phyloP scores from a whole-genome alignment of 2,888 invertebrate genomes.

The Drosophila peninsularis region DNA sequence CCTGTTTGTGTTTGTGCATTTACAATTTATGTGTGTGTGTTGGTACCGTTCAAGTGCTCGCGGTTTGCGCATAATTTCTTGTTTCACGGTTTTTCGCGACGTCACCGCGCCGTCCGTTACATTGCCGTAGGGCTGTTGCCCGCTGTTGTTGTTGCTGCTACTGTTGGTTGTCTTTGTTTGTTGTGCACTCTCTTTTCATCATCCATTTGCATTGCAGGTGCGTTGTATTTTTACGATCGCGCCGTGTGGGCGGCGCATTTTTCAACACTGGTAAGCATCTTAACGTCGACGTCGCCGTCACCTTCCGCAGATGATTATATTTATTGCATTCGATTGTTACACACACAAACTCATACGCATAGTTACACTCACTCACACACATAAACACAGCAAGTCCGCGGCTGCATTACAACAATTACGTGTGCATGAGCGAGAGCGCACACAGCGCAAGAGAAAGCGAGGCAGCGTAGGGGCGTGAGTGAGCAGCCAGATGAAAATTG shows the following conservation, averaged over 20 bases:
- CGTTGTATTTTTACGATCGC: conserved; percentile 54
- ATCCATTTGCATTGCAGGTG: conserved; percentile 60
- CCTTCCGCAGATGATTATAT: conserved; percentile 54
- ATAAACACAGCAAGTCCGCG: conserved; percentile 53
- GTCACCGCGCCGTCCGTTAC: conserved; percentile 54
- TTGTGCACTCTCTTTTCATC: conserved; percentile 6
- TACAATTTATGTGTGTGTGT: conserved; percentile 20
- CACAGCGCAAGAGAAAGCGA: conserved; percentile 17
- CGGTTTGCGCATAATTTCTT: conserved; percentile 49
- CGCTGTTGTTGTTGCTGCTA: conserved; percentile 27
- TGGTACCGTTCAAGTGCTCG: conserved; percentile 26
- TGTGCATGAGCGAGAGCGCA: conserved; percentile 20
- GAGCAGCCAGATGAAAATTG: conserved; percentile 66
- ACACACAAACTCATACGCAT: conserved; percentile 20
- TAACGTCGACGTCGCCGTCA: neutral
- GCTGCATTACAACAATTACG: conserved; percentile 58
- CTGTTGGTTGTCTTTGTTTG: conserved; percentile 43
- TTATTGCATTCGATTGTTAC: conserved; percentile 62
- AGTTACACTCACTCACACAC: neutral
- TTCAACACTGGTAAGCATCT: conserved; percentile 69
- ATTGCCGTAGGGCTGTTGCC: conserved; percentile 59
- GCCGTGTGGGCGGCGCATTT: conserved; percentile 45
- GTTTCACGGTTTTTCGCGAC: conserved; percentile 58
- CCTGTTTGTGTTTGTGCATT: conserved; percentile 39
- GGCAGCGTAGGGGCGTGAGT: conserved; percentile 40